phyloP scores from a whole-genome alignment of 2,888 invertebrate genomes.

The Apodemia duryi region DNA sequence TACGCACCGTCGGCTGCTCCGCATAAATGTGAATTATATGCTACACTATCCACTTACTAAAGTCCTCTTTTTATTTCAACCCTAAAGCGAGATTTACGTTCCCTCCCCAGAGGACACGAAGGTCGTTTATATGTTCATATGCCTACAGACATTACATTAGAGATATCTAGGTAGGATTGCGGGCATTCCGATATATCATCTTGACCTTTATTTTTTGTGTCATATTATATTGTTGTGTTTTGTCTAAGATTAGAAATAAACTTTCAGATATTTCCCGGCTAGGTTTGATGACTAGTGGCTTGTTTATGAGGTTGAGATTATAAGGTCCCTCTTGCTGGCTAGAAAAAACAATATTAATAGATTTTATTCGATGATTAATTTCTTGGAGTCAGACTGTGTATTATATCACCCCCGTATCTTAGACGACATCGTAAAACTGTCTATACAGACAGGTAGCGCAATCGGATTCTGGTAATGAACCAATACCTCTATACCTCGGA shows the following conservation, averaged over 20 bases:
- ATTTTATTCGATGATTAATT: too few species aligned
- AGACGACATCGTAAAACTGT: too few species aligned
- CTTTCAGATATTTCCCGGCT: background rate
- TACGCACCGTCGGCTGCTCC: slow-evolving; percentile 70
- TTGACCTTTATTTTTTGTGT: slow-evolving; percentile 9
- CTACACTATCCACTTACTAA: slow-evolving; percentile 69
- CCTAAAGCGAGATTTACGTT: slow-evolving; percentile 64
- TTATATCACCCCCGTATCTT: too few species aligned
- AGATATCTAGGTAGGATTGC: slow-evolving; percentile 12
- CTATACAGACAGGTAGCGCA: too few species aligned
- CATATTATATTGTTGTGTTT: background rate
- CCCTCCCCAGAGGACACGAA: slow-evolving; percentile 55
- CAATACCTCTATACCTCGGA: too few species aligned
- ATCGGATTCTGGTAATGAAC: too few species aligned
- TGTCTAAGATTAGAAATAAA: background rate
- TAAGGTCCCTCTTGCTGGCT: too few species aligned
- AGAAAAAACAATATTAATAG: too few species aligned
- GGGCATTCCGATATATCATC: slow-evolving; percentile 3
- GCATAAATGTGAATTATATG: slow-evolving; percentile 76
- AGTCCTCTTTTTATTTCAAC: slow-evolving; percentile 70
- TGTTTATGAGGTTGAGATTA: background rate
- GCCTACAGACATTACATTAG: slow-evolving; percentile 23
- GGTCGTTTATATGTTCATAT: slow-evolving; percentile 47
- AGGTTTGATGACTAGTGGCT: background rate
- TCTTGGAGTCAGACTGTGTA: too few species aligned